These are phyloP conservation scores for Empidonax alnorum DNA, from an alignment of 2,113 vertebrate species.

Conservation along the genomic window DNA sequence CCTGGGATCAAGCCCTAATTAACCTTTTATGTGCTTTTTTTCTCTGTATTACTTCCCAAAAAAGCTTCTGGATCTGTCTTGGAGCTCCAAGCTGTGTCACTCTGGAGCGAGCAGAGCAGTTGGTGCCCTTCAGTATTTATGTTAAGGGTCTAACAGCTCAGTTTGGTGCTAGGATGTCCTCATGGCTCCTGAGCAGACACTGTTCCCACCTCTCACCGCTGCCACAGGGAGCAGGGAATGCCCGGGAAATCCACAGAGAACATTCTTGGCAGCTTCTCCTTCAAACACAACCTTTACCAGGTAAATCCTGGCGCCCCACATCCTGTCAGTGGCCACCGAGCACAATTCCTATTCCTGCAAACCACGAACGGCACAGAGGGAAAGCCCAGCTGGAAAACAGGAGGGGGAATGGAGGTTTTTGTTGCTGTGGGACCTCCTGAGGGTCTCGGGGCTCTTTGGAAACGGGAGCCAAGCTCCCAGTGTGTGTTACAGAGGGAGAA, in stretches of 20 bases:
- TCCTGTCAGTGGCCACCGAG: background rate
- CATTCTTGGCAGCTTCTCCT: background rate
- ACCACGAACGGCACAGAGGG: fast-evolving
- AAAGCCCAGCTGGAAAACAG: background rate
- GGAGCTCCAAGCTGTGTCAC: fast-evolving
- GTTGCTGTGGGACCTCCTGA: background rate
- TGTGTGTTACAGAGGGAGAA: background rate
- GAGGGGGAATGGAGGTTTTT: fast-evolving
- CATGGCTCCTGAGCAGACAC: fast-evolving
- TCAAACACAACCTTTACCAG: background rate
- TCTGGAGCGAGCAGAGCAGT: background rate
- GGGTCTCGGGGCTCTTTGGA: background rate
- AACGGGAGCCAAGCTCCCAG: background rate
- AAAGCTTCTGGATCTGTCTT: background rate
- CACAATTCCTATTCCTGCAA: background rate
- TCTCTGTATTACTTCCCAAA: background rate
- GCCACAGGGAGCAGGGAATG: background rate
- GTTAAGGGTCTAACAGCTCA: background rate
- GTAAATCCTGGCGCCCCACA: background rate
- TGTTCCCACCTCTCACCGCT: background rate
- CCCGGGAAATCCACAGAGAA: background rate
- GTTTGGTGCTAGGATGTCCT: background rate
- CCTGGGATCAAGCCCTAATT: background rate
- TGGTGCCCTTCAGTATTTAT: background rate
- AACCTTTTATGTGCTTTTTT: background rate